Conservation (phyloP, 2,888 invertebrate genomes). For the Drosophila pseudotakahashii region DNA sequence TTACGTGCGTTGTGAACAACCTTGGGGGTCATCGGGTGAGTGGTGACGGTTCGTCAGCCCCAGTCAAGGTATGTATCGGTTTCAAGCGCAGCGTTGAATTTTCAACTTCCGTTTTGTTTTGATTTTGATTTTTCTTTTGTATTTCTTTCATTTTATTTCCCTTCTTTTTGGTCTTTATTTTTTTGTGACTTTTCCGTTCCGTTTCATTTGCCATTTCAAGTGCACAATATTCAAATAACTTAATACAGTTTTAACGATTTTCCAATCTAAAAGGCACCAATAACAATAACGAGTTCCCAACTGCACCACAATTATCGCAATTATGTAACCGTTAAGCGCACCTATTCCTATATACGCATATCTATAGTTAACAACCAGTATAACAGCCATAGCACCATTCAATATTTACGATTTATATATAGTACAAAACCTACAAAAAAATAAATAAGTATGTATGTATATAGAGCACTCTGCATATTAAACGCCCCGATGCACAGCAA, state of each 20-base stretch:
- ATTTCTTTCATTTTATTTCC: background rate
- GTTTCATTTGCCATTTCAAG: slow-evolving; percentile 60
- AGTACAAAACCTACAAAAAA: slow-evolving; percentile 34
- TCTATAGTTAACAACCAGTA: slow-evolving; percentile 35
- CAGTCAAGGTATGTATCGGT: slow-evolving; percentile 93
- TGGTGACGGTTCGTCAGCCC: slow-evolving; percentile 90
- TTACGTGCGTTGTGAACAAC: slow-evolving; percentile 92
- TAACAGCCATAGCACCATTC: slow-evolving; percentile 23
- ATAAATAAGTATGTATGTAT: slow-evolving; percentile 19
- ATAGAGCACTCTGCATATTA: slow-evolving; percentile 68
- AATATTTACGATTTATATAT: slow-evolving; percentile 41
- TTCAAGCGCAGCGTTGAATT: slow-evolving; percentile 73
- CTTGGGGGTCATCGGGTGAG: slow-evolving; percentile 94
- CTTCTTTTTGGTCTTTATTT: background rate
- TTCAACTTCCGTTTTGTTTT: slow-evolving; percentile 18
- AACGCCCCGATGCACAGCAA: slow-evolving; percentile 62
- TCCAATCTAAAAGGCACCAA: slow-evolving; percentile 36
- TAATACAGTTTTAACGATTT: slow-evolving; percentile 33
- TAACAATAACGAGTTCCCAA: slow-evolving; percentile 37
- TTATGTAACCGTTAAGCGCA: slow-evolving; percentile 53
- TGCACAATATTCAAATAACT: slow-evolving; percentile 50
- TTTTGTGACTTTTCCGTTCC: background rate
- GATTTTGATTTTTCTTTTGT: background rate
- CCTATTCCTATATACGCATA: slow-evolving; percentile 31
- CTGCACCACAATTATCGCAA: slow-evolving; percentile 61